Percentiles rank a stretch among this genome's conserved stretches.
These are phyloP conservation scores for Agonopterix subpropinquella DNA, from an alignment of 2,888 invertebrate genomes.

Conservation along the genomic window DNA sequence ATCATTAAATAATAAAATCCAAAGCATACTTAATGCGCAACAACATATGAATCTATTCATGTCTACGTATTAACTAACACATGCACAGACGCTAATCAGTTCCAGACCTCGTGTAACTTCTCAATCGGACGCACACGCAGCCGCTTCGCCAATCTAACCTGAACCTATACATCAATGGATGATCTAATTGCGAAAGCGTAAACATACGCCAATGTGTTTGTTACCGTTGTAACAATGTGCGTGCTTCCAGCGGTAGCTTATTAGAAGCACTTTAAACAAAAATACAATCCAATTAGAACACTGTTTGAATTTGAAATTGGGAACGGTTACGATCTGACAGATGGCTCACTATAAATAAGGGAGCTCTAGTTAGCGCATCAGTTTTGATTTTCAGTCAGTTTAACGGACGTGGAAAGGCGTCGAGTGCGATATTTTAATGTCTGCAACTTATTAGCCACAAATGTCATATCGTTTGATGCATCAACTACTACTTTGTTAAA, in stretches of 20 bases:
- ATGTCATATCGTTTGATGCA: constrained; percentile 67
- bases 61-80: constrained; percentile 59
- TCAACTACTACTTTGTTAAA: constrained; percentile 67
- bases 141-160: constrained; percentile 8
- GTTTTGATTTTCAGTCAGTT: constrained; percentile 36
- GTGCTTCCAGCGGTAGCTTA: constrained; percentile 55
- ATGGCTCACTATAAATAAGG: constrained; percentile 69
- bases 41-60: constrained; percentile 61
- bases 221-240: constrained; percentile 63
- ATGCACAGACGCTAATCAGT: constrained; percentile 63
- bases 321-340: constrained; percentile 68
- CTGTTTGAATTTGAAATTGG: constrained; percentile 65
- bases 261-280: constrained; percentile 68
- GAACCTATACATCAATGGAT: constrained; percentile 63
- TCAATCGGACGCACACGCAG: constrained; percentile 44
- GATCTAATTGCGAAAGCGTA: constrained; percentile 69
- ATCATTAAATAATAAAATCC: constrained; percentile 64
- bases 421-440: constrained; percentile 52
- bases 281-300: constrained; percentile 72
- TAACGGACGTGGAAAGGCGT: constrained; percentile 32
- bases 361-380: constrained; percentile 46
- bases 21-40: constrained; percentile 73
- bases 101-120: constrained; percentile 61
- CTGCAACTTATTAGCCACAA: constrained; percentile 57
- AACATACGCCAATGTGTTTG: constrained; percentile 64